These are phyloP conservation scores for Trogon surrucura DNA, from an alignment of 2,113 vertebrate species.

Conservation along the genomic window DNA sequence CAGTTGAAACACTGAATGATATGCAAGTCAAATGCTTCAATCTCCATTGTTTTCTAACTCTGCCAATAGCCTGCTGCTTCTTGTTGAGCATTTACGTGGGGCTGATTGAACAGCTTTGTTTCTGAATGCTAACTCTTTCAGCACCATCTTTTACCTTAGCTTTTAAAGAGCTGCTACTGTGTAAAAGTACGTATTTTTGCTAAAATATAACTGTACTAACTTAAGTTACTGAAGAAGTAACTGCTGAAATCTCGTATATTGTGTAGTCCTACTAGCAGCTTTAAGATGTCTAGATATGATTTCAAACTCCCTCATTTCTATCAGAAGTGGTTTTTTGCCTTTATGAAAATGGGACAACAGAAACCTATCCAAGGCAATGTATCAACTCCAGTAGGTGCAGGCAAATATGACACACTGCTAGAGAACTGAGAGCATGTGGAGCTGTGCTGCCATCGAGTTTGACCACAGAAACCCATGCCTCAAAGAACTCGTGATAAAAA, in stretches of 20 bases:
- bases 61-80: neutral
- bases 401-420: neutral
- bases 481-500: neutral
- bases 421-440: accelerated
- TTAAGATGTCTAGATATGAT: neutral
- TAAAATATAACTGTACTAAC: neutral
- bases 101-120: neutral
- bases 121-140: neutral
- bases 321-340: neutral
- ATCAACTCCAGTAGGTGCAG: neutral
- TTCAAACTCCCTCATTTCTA: neutral
- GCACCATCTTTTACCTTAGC: neutral
- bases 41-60: neutral
- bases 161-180: neutral
- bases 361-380: neutral
- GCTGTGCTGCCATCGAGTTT: neutral
- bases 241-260: neutral
- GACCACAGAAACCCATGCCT: neutral
- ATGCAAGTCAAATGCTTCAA: neutral
- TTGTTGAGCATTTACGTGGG: neutral
- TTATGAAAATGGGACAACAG: neutral
- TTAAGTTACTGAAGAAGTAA: neutral
- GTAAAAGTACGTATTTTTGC: neutral
- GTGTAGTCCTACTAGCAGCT: neutral
- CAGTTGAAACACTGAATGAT: neutral